Conservation (phyloP, 1,140 invertebrate genomes). For the Drosophila kepulauana region DNA sequence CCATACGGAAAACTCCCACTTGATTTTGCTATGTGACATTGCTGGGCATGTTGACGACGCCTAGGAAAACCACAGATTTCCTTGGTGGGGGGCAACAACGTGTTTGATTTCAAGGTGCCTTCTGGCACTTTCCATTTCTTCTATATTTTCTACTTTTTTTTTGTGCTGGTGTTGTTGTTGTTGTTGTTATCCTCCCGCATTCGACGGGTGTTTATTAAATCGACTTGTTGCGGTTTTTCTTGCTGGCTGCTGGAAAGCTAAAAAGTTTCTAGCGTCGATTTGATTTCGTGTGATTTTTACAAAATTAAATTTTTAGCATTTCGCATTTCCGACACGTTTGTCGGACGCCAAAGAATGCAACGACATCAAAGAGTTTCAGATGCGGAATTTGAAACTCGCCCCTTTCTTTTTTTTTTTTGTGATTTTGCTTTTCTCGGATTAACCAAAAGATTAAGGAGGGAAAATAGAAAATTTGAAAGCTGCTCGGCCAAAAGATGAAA, state of each 20-base stretch:
- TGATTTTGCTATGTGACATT: conserved; percentile 41
- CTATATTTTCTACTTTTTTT: conserved; percentile 9
- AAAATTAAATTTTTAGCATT: conserved; percentile 63
- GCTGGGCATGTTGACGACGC: conserved; percentile 38
- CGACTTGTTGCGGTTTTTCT: conserved; percentile 67
- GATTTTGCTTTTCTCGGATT: background rate
- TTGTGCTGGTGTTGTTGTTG: background rate
- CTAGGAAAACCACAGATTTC: conserved; percentile 53
- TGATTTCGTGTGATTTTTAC: conserved; percentile 62
- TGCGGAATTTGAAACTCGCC: conserved; percentile 18
- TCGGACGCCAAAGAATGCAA: conserved; percentile 18
- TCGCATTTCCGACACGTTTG: conserved; percentile 46
- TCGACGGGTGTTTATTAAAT: conserved; percentile 66
- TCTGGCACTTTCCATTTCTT: conserved; percentile 39
- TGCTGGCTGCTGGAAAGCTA: background rate
- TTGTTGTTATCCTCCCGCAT: background rate
- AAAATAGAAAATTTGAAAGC: conserved; percentile 23
- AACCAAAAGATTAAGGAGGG: conserved; percentile 3
- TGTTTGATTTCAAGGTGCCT: conserved; percentile 72
- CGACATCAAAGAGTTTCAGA: conserved; percentile 24
- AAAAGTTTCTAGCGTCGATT: conserved; percentile 56
- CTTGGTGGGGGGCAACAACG: conserved; percentile 21
- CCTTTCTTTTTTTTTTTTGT: background rate
- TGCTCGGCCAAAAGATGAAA: conserved; percentile 50
- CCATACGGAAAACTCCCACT: conserved; percentile 24